Evolutionary conservation across 2,888 invertebrate genomes (phyloP).

Genomic region (Fragum whitleyi): DNA sequence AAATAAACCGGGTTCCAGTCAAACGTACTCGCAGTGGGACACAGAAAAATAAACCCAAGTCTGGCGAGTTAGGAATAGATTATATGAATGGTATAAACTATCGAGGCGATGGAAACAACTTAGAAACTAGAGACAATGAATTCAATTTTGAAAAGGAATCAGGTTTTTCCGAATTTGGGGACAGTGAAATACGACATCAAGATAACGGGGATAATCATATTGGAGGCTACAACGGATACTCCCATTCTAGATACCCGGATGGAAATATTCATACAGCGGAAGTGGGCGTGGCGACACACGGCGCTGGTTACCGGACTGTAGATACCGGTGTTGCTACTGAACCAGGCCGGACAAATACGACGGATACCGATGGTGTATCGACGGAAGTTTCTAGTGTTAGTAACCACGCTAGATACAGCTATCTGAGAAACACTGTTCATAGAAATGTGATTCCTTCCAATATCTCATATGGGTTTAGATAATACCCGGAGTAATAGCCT

Average conservation of each 20-base stretch:
- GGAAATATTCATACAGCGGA: not conserved
- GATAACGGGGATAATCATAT: not conserved
- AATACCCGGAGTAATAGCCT: too few relatives aligned
- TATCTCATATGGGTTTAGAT: conserved; percentile 17
- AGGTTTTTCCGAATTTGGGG: not conserved
- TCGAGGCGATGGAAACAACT: not conserved
- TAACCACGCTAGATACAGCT: not conserved
- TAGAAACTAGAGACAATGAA: not conserved
- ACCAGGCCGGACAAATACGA: not conserved
- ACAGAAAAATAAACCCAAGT: not conserved
- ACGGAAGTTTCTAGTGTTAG: not conserved
- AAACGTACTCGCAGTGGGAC: conserved; percentile 13
- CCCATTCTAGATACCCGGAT: not conserved
- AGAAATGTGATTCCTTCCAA: not conserved
- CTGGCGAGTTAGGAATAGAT: not conserved
- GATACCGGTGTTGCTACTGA: conserved; percentile 3
- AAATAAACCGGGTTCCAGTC: not conserved
- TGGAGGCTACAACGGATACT: not conserved
- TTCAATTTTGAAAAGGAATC: not conserved
- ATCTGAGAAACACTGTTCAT: conserved; percentile 1
- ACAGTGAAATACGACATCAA: not conserved
- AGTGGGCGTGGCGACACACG: not conserved
- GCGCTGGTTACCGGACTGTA: not conserved
- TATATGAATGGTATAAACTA: too few relatives aligned
- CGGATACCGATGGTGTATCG: conserved; percentile 3